Conservation (phyloP, 2,888 invertebrate genomes). For the Leucophenga montana region DNA sequence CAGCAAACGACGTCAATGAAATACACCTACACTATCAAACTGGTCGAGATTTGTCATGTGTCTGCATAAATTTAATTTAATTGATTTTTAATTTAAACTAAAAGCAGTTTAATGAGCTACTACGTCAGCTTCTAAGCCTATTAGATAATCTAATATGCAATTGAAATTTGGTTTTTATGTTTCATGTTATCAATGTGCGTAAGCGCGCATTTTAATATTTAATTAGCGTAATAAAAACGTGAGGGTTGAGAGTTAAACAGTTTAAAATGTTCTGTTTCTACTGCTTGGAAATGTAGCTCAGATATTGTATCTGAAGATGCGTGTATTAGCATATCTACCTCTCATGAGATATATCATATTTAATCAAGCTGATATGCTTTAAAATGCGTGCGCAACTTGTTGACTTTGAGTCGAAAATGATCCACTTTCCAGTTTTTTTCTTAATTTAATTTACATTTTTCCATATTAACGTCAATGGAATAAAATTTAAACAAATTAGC, state of each 20-base stretch:
- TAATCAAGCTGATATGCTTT: too few species aligned
- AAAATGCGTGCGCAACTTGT: too few species aligned
- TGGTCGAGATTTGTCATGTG: conserved; percentile 56
- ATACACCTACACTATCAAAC: conserved; percentile 50
- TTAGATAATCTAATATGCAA: background rate
- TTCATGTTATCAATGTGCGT: background rate
- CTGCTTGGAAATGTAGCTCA: too few species aligned
- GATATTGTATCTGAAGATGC: too few species aligned
- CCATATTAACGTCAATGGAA: too few species aligned
- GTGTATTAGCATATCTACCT: too few species aligned
- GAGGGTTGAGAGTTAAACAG: background rate
- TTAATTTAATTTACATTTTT: too few species aligned
- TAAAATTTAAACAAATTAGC: too few species aligned
- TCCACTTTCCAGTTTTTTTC: too few species aligned
- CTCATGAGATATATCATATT: too few species aligned
- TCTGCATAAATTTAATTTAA: conserved; percentile 63
- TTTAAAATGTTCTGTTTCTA: too few species aligned
- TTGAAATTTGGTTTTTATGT: background rate
- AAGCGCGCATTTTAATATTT: conserved; percentile 17
- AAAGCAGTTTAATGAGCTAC: conserved; percentile 5
- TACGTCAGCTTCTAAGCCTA: background rate
- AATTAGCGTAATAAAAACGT: conserved; percentile 6
- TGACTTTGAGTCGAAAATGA: too few species aligned
- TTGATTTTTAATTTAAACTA: conserved; percentile 62
- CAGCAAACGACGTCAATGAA: background rate